Percentiles rank a stretch among this genome's conserved stretches.
Evolutionary conservation across 1,140 invertebrate genomes (phyloP).

Genomic region (Temnothorax nylanderi): DNA sequence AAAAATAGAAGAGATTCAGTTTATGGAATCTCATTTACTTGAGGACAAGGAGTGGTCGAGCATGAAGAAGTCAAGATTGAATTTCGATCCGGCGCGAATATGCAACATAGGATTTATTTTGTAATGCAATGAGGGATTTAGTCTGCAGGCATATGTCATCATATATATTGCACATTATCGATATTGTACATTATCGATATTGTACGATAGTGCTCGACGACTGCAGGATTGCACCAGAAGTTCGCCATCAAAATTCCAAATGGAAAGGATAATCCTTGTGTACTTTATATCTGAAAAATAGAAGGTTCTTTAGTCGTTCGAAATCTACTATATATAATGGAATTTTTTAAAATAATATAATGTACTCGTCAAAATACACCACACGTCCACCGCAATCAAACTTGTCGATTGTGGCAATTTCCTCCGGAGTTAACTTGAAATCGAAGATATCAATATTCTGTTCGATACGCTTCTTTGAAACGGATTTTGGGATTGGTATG

Average conservation of each 20-base stretch:
- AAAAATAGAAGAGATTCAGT: background rate
- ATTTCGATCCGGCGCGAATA: background rate
- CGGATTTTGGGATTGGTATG: slow-evolving; percentile 91
- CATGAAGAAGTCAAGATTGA: background rate
- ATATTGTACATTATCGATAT: background rate
- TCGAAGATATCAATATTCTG: slow-evolving; percentile 91
- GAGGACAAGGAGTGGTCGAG: background rate
- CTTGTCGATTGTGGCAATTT: slow-evolving; percentile 87
- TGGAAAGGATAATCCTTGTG: slow-evolving; percentile 89
- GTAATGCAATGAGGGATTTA: background rate
- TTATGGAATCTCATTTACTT: background rate
- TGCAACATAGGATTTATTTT: background rate
- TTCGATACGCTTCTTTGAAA: slow-evolving; percentile 88
- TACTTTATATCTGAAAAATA: slow-evolving; percentile 77
- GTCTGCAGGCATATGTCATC: background rate
- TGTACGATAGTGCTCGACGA: background rate
- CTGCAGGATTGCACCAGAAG: background rate
- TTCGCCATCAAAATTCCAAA: slow-evolving; percentile 82
- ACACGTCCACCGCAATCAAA: slow-evolving; percentile 88
- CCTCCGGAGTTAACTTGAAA: slow-evolving; percentile 88
- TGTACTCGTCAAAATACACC: slow-evolving; percentile 82
- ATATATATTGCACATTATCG: background rate
- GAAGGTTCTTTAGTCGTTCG: background rate
- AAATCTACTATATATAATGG: background rate
- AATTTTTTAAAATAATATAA: background rate